Evolutionary conservation across 2,113 vertebrate genomes (phyloP), one percentile per base, ranked within the genome.

Genomic region (Zosterops borbonicus): DNA sequence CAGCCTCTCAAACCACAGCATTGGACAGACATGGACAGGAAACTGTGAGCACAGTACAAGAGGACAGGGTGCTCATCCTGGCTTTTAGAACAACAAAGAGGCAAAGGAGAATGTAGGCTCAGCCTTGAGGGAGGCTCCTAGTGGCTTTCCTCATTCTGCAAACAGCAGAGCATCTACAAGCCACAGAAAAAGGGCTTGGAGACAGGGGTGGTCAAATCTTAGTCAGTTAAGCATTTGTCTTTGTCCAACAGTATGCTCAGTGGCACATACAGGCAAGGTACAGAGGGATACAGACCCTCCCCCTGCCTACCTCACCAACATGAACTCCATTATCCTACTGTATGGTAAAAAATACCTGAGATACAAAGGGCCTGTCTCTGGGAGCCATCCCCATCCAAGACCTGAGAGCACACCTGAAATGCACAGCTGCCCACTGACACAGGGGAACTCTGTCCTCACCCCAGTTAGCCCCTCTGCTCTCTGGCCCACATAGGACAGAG

Each of bases 331-430:
- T 82, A 79, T 18, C 56, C 63, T 88, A 19, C 47, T 88, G 70
- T 75, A 50, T 5, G 4, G 68, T 35, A 75, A 77, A 88, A 50
- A 76, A 58, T 20, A 76, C 31, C 44, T 46, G 19, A 90, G 79
- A 78, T 19, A 76, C 62, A 89, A 95, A 79, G 0, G 1, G 52
- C 83, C 67, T 67, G 29, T 41, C 77, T 76, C 50, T 58, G 44
- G 31, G 41, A 92, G 82, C 35, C 80, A 1, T 69, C 50, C 79
- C 50, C 58, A 2, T 90, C 70, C 76, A 87, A 91, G 79, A 69
- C 92, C 94, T 94, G 92, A 84, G 84, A 96, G 92, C 95, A 96
- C 87, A 94, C 88, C 95, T 94, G 85, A 95, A 95, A 94, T 1
- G 11, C 79, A 65, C 67, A 83, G 83, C 70, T 12, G 4, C 58